Conservation (phyloP, 2,797 vertebrate genomes). For the Linurgus olivaceus region DNA sequence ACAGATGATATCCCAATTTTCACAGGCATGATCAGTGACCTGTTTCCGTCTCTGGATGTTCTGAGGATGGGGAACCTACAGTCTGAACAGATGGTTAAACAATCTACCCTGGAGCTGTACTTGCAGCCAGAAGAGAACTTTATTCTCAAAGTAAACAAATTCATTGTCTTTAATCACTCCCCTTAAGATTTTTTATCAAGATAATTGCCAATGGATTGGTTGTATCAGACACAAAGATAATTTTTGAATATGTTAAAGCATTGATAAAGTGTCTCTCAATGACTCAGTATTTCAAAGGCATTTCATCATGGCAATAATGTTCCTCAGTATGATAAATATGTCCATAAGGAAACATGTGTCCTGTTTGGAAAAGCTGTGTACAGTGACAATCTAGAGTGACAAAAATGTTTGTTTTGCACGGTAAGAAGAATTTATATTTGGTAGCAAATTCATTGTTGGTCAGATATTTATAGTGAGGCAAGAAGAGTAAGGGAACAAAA, state of each 20-base stretch:
- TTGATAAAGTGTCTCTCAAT: not conserved
- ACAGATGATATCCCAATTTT: constrained; percentile 87
- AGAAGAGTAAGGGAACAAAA: not conserved
- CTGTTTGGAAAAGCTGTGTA: not conserved
- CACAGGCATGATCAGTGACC: constrained; percentile 83
- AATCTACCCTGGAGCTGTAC: constrained; percentile 80
- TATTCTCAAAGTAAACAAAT: constrained; percentile 82
- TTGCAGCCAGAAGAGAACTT: constrained; percentile 88
- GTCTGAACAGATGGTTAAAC: constrained; percentile 83
- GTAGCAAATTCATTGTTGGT: not conserved
- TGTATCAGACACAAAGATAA: constrained; percentile 25
- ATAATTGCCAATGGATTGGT: not conserved
- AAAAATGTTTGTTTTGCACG: not conserved
- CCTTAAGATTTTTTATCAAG: constrained; percentile 17
- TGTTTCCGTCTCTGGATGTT: constrained; percentile 85
- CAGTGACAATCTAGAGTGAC: not conserved
- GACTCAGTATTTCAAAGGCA: not conserved
- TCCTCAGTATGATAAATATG: not conserved
- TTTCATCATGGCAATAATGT: not conserved
- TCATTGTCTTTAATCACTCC: constrained; percentile 27
- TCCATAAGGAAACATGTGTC: accelerated
- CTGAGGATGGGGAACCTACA: constrained; percentile 77
- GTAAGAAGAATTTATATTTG: not conserved
- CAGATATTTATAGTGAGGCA: not conserved
- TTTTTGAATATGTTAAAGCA: not conserved